phyloP scores from a whole-genome alignment of 2,888 invertebrate genomes.

The Leptogaster cylindrica region DNA sequence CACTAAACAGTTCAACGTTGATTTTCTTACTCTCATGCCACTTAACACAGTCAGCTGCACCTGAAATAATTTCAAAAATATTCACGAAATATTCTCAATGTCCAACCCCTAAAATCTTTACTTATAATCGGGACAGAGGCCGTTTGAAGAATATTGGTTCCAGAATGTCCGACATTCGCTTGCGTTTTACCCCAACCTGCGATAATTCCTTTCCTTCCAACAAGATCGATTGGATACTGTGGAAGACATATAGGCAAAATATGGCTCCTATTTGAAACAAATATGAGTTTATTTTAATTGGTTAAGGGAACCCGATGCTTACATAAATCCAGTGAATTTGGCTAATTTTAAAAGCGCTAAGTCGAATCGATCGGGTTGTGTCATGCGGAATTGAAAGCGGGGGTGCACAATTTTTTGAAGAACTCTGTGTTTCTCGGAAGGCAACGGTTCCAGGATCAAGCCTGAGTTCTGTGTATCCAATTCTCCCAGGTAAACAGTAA shows the following conservation, averaged over 20 bases:
- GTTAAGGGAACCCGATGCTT: slow-evolving; percentile 47
- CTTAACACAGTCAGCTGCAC: slow-evolving; percentile 74
- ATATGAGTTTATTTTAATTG: too few species aligned
- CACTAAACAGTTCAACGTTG: slow-evolving; percentile 74
- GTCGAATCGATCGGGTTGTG: slow-evolving; percentile 84
- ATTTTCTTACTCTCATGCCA: slow-evolving; percentile 86
- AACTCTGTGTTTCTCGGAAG: slow-evolving; percentile 73
- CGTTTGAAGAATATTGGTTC: slow-evolving; percentile 80
- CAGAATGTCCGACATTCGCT: slow-evolving; percentile 73
- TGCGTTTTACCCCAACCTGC: slow-evolving; percentile 88
- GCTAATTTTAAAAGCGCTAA: slow-evolving; percentile 77
- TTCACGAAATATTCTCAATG: not conserved
- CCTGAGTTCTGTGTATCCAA: slow-evolving; percentile 78
- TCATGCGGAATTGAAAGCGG: slow-evolving; percentile 78
- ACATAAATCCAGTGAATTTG: slow-evolving; percentile 66
- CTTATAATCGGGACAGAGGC: slow-evolving; percentile 83
- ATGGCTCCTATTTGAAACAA: slow-evolving; percentile 63
- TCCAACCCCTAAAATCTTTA: slow-evolving; percentile 49
- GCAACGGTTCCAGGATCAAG: slow-evolving; percentile 67
- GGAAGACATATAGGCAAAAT: slow-evolving; percentile 84
- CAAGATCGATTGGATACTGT: slow-evolving; percentile 61
- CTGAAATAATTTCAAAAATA: slow-evolving; percentile 62
- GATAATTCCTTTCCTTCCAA: slow-evolving; percentile 69
- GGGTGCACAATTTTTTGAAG: slow-evolving; percentile 80
- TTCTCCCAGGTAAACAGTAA: slow-evolving; percentile 80